Conservation (phyloP, 2,888 invertebrate genomes). For the Calliscelio sp. region DNA sequence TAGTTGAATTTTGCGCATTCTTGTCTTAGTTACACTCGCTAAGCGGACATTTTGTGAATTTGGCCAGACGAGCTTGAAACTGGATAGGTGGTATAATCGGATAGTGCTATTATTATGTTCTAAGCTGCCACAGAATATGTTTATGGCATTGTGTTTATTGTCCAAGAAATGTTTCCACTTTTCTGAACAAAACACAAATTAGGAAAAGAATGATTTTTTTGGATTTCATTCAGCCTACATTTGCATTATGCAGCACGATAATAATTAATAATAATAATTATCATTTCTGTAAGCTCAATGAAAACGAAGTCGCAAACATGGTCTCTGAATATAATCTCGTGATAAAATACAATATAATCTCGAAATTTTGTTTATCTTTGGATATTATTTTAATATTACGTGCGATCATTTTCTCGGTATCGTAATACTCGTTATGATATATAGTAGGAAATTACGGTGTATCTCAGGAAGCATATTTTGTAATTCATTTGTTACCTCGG, state of each 20-base stretch:
- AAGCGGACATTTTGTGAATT: conserved; percentile 72
- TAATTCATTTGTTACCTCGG: conserved; percentile 67
- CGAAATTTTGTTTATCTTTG: conserved; percentile 38
- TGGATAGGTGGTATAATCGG: conserved; percentile 68
- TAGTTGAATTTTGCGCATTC: conserved; percentile 72
- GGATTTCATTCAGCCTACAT: too few species aligned
- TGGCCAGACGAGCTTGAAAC: conserved; percentile 70
- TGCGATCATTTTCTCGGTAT: conserved; percentile 35
- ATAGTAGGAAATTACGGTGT: conserved; percentile 54
- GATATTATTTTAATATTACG: conserved; percentile 36
- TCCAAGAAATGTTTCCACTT: conserved; percentile 57
- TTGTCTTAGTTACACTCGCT: conserved; percentile 70
- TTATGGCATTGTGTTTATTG: conserved; percentile 51
- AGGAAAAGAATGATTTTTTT: conserved; percentile 7
- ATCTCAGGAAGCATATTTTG: conserved; percentile 64
- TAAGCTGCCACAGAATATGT: conserved; percentile 55
- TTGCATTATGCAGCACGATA: too few species aligned
- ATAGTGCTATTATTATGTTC: conserved; percentile 68
- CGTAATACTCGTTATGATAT: conserved; percentile 39
- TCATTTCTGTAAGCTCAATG: too few species aligned
- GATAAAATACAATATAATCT: background rate
- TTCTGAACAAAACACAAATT: conserved; percentile 31
- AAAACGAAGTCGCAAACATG: too few species aligned
- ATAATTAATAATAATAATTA: too few species aligned
- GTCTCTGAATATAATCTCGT: too few species aligned